Base-by-base conservation (phyloP, 2,888 invertebrate species). In the Notocelia uddmanniana region DNA sequence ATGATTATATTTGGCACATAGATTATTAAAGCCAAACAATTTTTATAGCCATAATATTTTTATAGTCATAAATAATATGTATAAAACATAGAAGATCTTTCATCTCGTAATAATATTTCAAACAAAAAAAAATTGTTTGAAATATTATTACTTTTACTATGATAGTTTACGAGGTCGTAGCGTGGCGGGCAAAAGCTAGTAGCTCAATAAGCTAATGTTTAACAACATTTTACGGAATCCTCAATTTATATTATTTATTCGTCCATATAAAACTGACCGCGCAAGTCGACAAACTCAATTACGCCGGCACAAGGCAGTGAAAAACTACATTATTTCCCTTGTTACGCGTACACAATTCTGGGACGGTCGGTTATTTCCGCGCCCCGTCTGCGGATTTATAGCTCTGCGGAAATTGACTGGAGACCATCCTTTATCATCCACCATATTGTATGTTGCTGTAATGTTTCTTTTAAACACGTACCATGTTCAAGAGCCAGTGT, bases 311-410 rank as follows among this genome's bases (percentile, higher is more conserved):
- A 54, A 54, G 64, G 52, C 64, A 64, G 64, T 64, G 64, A 64
- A 64, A 64, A 64, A 64, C 52, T 64, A 64, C 64, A 64, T 64
- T 64, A 64, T 64, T 64, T 64, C 64, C 55, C 64, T 64, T 64
- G 63, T 63, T 48, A 45, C 45, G 41, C 34, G 34, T 34, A 64
- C 64, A 54, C 64, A 64, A 64, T 64, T 64, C 64, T 54, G 19
- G 11, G 52, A 37, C 52, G 21, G 64, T 54, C 55, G 26, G 23
- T 64, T 64, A 64, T 64, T 64, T 64, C 64, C 64, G 64, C n/a
- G 64, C 10, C 21, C 15, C 23, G 26, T 62, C 64, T 52, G 34
- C 8, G 52, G 52, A 64, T 64, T 64, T 64, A 64, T 64, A 21
- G 64, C 21, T 52, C 52, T 50, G 50, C 64, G 64, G 64, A 64